A percentile compares a stretch with the other conserved stretches of the same genome.
Evolutionary conservation across 2,113 vertebrate species (phyloP).

Genomic region (Propithecus coquereli): DNA sequence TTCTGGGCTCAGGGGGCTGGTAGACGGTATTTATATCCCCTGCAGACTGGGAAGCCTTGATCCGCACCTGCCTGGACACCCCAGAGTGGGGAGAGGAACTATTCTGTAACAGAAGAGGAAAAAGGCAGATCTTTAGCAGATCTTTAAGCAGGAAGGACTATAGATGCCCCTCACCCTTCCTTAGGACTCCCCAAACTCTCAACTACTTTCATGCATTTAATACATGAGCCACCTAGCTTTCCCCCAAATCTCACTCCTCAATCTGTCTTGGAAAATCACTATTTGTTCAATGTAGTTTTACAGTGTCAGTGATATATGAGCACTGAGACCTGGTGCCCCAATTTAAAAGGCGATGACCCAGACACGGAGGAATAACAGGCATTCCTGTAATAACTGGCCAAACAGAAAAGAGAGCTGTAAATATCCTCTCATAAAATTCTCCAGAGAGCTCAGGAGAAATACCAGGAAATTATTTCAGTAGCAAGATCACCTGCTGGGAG

Average conservation of each 20-base stretch:
- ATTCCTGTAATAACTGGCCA: slow-evolving; percentile 19
- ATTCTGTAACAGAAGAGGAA: slow-evolving; percentile 76
- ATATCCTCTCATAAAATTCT: slow-evolving; percentile 44
- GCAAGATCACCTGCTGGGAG: neutral
- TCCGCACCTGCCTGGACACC: slow-evolving; percentile 93
- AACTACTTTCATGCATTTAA: neutral
- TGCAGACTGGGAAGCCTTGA: slow-evolving; percentile 94
- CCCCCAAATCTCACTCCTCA: neutral
- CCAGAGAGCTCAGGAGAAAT: slow-evolving; percentile 28
- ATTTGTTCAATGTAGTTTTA: neutral
- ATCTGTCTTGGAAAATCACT: neutral
- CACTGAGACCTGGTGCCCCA: neutral
- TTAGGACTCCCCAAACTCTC: neutral
- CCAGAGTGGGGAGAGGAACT: slow-evolving; percentile 88
- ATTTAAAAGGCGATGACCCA: slow-evolving; percentile 26
- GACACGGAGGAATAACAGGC: slow-evolving; percentile 4
- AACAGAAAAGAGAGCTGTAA: slow-evolving; percentile 36
- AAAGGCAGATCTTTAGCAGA: slow-evolving; percentile 42
- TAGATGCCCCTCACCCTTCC: neutral
- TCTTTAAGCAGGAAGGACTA: slow-evolving; percentile 10
- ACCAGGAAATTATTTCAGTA: slow-evolving; percentile 60
- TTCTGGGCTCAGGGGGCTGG: slow-evolving; percentile 91
- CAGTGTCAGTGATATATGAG: neutral
- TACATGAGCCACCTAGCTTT: neutral
- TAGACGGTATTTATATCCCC: slow-evolving; percentile 92